Evolutionary conservation across 2,888 invertebrate species (phyloP), one percentile per base, ranked within the genome.

Genomic region (Rhagonycha fulva): DNA sequence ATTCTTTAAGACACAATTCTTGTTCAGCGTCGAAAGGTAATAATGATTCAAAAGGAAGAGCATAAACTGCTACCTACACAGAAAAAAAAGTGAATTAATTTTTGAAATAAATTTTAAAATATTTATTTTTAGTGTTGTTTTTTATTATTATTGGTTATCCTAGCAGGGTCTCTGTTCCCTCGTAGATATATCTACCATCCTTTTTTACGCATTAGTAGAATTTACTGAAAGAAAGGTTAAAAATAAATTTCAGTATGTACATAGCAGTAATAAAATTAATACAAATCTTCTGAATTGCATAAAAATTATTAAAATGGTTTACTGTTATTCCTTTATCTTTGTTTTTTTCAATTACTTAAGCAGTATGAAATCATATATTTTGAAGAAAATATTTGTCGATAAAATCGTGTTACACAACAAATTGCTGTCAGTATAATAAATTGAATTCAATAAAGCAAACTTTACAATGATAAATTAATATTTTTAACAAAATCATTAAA

Each of bases 1-100:
- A 24, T 47, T 68, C 68, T 19, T 12, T 24, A 24, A 75, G 19
- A n/a, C 75, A 75, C 12, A 61, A 9, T 75, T 75, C 75, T 26
- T 75, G 67, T 4, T 72, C 63, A 5, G 61, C 2, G 19, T 75
- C 75, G 4, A 72, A 60, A 9, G 72, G 72, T 3, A 68, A 23
- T 2, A 66, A n/a, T n/a, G n/a, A 7, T 4, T 63, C 19, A 24
- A 62, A 26, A 11, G 26, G 62, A 14, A 60, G n/a, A 69, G 11
- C 32, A 12, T 47, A 23, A n/a, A 28, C 28, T 61, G 24, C 14
- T 10, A 60, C 10, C 70, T 70, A 14, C 10, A 68, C 32, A 47
- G 9, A 47, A 47, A 0, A n/a, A n/a, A 47, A 47, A 5, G 9
- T n/a, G 7, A 47, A 47, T 47, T 47, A n/a, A 47, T n/a, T 2